These are phyloP conservation scores for Protonemura montana DNA, from an alignment of 2,888 invertebrate genomes.

Conservation along the genomic window DNA sequence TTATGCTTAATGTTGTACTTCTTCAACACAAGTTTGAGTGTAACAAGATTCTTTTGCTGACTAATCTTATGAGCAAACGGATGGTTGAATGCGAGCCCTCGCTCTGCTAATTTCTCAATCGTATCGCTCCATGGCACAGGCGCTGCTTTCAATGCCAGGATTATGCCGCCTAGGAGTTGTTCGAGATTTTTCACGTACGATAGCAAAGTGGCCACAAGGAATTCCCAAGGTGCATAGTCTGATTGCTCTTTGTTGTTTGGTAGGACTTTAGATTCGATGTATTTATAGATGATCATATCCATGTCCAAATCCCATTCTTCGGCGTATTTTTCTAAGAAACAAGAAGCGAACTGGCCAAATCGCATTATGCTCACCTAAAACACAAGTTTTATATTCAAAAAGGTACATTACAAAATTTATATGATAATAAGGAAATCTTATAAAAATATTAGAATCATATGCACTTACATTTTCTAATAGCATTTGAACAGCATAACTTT, in stretches of 20 bases:
- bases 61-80: constrained; percentile 57
- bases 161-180: constrained; percentile 55
- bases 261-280: constrained; percentile 57
- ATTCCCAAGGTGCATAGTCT: constrained; percentile 56
- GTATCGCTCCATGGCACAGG: constrained; percentile 59
- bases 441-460: constrained; percentile 30
- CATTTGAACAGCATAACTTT: constrained; percentile 37
- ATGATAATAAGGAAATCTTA: background rate
- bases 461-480: constrained; percentile 41
- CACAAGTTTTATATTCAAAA: background rate
- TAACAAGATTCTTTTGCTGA: constrained; percentile 57
- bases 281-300: constrained; percentile 58
- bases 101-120: constrained; percentile 55
- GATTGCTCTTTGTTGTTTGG: constrained; percentile 51
- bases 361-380: constrained; percentile 8
- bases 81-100: constrained; percentile 55
- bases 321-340: constrained; percentile 59
- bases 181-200: constrained; percentile 53
- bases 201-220: constrained; percentile 54
- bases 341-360: constrained; percentile 51
- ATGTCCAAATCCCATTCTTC: constrained; percentile 58
- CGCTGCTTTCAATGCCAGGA: constrained; percentile 56
- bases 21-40: constrained; percentile 59
- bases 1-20: constrained; percentile 59
- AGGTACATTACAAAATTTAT: background rate